Evolutionary conservation across 1,140 invertebrate species (phyloP), one percentile per base, ranked within the genome.

Genomic region (Drosophila nasuta): DNA sequence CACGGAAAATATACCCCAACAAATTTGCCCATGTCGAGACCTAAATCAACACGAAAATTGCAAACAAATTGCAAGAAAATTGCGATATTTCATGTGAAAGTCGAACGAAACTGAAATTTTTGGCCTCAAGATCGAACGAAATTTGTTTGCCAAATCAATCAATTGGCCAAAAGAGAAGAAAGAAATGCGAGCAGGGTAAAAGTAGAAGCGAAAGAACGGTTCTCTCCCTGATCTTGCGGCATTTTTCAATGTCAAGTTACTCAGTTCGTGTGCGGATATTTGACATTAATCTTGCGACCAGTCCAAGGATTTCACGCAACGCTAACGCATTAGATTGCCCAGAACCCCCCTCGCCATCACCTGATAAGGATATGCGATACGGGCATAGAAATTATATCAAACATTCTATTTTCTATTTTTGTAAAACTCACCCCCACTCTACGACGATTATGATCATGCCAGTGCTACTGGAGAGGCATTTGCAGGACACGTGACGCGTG

Each of bases 71-170:
- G 80, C 35, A 68, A 69, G 66, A 87, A 83, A 80, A 63, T 76
- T 73, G 43, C 38, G 35, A 77, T 74, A 64, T 82, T 74, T 78
- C 80, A 79, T 71, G 75, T 69, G 49, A 75, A 82, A 82, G 49
- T 60, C 49, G 30, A 46, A 51, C 11, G 43, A 25, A 71, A 74
- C 56, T 75, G 30, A 67, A 58, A 65, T 51, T 45, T 67, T 65
- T 59, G 43, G 43, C 65, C 74, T 52, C 43, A 82, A 81, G 81
- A 83, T 57, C 45, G 20, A 38, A 25, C n/a, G 46, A 79, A 79
- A 82, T 82, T 79, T 82, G 72, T 87, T 79, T 75, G 83, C 69
- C 69, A 81, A 88, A 89, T 88, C 85, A 89, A 89, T 89, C 83
- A 88, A 79, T 66, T 15, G 49, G 57, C 46, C n/a, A 65, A 46